phyloP scores from a whole-genome alignment of 2,888 invertebrate genomes.

The Tanypteryx hageni region DNA sequence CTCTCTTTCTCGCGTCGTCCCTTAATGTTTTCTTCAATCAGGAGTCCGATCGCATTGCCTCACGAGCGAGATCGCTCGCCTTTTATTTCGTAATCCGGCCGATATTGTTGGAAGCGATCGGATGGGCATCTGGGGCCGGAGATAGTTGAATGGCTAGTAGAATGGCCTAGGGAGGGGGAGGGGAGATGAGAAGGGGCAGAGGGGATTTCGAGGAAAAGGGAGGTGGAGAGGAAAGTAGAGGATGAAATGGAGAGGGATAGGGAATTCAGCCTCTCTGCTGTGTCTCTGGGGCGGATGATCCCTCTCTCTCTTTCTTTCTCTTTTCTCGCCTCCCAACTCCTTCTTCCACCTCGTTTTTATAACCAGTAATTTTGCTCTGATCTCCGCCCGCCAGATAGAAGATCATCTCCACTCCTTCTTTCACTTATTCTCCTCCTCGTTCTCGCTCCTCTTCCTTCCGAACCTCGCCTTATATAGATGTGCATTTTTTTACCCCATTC shows the following conservation, averaged over 20 bases:
- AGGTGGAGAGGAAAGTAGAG: not conserved
- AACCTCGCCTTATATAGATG: not conserved
- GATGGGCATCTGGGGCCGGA: not conserved
- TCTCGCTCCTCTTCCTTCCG: too few species aligned
- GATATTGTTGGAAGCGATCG: not conserved
- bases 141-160: not conserved
- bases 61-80: not conserved
- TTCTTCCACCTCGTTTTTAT: slow-evolving; percentile 23
- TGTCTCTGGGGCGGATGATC: not conserved
- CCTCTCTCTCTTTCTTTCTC: not conserved
- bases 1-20: not conserved
- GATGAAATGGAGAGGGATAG: not conserved
- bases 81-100: not conserved
- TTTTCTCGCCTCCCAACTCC: not conserved
- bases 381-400: not conserved
- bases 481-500: not conserved
- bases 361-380: slow-evolving; percentile 33
- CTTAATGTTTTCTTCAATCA: slow-evolving; percentile 1
- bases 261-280: not conserved
- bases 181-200: not conserved
- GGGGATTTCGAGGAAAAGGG: not conserved
- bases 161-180: not conserved
- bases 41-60: not conserved
- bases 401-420: not conserved
- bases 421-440: not conserved